These are phyloP conservation scores for Drosophila insularis DNA, from an alignment of 1,140 invertebrate genomes.

Conservation along the genomic window DNA sequence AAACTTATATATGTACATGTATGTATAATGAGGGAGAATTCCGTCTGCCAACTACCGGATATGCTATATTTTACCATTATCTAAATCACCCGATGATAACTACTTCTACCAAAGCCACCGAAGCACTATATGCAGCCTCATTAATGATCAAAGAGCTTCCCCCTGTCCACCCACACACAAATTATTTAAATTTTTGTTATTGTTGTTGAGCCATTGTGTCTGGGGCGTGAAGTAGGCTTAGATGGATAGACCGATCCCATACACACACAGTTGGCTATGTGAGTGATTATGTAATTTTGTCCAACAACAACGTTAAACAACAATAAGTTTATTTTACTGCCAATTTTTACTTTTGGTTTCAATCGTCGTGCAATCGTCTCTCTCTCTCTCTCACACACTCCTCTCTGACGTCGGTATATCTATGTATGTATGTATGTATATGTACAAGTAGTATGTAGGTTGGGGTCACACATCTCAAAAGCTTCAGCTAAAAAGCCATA, in stretches of 20 bases:
- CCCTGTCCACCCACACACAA: constrained; percentile 3
- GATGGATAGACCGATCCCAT: constrained; percentile 27
- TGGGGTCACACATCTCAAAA: constrained; percentile 69
- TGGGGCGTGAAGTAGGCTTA: constrained; percentile 33
- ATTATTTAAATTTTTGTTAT: constrained; percentile 45
- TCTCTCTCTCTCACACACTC: background rate
- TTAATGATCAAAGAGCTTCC: background rate
- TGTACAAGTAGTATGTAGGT: constrained; percentile 53
- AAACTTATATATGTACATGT: background rate
- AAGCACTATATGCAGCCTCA: background rate
- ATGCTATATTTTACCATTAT: constrained; percentile 7
- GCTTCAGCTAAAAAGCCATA: constrained; percentile 13
- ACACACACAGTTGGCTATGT: constrained; percentile 16
- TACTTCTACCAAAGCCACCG: background rate
- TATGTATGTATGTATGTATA: too few relatives aligned
- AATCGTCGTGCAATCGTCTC: constrained; percentile 18
- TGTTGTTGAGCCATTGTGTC: constrained; percentile 39
- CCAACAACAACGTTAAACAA: constrained; percentile 14
- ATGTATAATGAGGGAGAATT: background rate
- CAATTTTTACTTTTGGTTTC: constrained; percentile 77
- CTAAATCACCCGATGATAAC: constrained; percentile 3
- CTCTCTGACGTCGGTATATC: constrained; percentile 26
- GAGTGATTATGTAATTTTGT: constrained; percentile 64
- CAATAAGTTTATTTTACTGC: constrained; percentile 61
- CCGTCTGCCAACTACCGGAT: constrained; percentile 1